Base-by-base conservation (phyloP, 1,140 invertebrate species). In the Pseudomyrmex gracilis region DNA sequence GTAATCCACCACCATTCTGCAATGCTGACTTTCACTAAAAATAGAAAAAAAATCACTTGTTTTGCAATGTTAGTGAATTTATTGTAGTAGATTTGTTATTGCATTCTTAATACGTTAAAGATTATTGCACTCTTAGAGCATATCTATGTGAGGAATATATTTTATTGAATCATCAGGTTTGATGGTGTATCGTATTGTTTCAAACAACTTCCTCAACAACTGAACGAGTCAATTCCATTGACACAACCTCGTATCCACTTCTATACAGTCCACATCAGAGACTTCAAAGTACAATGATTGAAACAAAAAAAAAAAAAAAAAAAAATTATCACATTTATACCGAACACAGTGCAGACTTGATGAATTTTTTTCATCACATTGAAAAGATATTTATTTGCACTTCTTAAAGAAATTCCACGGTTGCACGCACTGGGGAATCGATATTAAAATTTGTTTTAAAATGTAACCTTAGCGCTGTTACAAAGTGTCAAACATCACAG, bases 1-100 rank as follows among this genome's bases (percentile, higher is more conserved):
- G 51, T 70, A 76, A 87, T 94, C 93, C 91, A 94, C 94, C 93
- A 94, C 94, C 94, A 94, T 94, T 93, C 93, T 94, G 94, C 85
- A 88, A 92, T 84, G 83, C 88, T 89, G 92, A 89, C 90, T 77
- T 85, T 94, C 91, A 93, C 93, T 94, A 73, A 91, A 88, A 82
- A 58, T 2, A 17, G 9, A 22, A 68, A 64, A 86, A 20, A 60
- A 24, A 49, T 17, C 22, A 63, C 45, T 13, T 45, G 10, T 2
- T 22, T 2, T 17, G 15, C 24, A n/a, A 45, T 12, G 20, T 77
- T 66, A 58, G 49, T 20, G 45, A 24, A 15, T 22, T 24, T 9
- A 5, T 64, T 64, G 34, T 51, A 34, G 5, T 34, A 34, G 34
- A 34, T 34, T 34, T 34, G n/a, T n/a, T n/a, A n/a, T n/a, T n/a